Evolutionary conservation across 2,888 invertebrate species (phyloP).

Genomic region (Clepsis dumicolana): DNA sequence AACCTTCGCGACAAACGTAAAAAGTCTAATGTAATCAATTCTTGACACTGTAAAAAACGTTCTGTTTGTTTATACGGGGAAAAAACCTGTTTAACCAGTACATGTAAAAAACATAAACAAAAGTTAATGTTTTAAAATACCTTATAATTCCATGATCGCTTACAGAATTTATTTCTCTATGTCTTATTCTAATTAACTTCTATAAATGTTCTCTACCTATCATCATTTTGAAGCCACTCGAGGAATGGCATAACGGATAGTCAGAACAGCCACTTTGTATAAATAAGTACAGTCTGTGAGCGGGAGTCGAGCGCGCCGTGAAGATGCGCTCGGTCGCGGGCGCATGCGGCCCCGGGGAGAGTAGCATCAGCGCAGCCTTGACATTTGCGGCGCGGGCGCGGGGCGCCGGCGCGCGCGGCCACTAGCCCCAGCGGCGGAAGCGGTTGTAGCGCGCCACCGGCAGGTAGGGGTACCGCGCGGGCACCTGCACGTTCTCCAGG

Average conservation of each 20-base stretch:
- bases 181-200: constrained; percentile 36
- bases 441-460: constrained; percentile 76
- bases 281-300: constrained; percentile 64
- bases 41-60: constrained; percentile 31
- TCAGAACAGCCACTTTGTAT: constrained; percentile 78
- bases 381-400: constrained; percentile 66
- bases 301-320: constrained; percentile 52
- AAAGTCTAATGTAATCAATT: constrained; percentile 43
- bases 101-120: constrained; percentile 39
- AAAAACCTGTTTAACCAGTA: constrained; percentile 38
- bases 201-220: constrained; percentile 63
- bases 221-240: constrained; percentile 62
- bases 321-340: constrained; percentile 57
- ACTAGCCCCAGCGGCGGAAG: constrained; percentile 82
- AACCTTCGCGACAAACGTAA: constrained; percentile 40
- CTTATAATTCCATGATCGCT: constrained; percentile 40
- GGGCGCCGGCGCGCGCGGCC: constrained; percentile 55
- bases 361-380: constrained; percentile 75
- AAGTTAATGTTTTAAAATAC: constrained; percentile 31
- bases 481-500: constrained; percentile 81
- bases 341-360: constrained; percentile 55
- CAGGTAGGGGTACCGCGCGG: constrained; percentile 79
- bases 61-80: constrained; percentile 38
- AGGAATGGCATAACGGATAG: constrained; percentile 65
- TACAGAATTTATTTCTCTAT: constrained; percentile 36